Conservation (phyloP, 2,797 vertebrate genomes). For the Nannoperca australis region DNA sequence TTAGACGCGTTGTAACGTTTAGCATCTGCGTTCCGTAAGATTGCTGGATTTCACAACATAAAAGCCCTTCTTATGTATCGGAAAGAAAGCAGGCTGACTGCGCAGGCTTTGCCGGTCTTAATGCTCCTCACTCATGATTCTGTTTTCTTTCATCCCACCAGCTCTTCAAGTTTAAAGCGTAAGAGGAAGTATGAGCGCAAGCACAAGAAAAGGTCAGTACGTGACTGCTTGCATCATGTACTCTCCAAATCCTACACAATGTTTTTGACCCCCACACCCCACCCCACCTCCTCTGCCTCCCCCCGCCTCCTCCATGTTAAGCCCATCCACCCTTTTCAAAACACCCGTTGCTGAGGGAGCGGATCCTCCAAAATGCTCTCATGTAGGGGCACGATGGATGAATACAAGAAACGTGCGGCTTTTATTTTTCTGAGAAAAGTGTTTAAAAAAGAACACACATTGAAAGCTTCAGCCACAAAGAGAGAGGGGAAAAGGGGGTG, state of each 20-base stretch:
- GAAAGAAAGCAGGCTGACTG: constrained; percentile 12
- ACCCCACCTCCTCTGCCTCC: neutral
- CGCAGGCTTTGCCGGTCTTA: constrained; percentile 32
- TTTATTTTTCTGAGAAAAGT: constrained; percentile 40
- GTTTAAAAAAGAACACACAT: constrained; percentile 48
- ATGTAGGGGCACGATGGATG: constrained; percentile 19
- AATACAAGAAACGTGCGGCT: constrained; percentile 38
- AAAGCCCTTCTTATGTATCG: constrained; percentile 18
- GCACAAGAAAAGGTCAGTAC: constrained; percentile 97
- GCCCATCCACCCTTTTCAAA: constrained; percentile 30
- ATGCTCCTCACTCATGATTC: constrained; percentile 52
- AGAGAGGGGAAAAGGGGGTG: constrained; percentile 28
- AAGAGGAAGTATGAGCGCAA: constrained; percentile 94
- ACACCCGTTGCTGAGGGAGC: neutral
- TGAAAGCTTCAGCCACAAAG: constrained; percentile 53
- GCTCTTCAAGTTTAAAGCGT: constrained; percentile 92
- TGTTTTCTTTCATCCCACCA: constrained; percentile 83
- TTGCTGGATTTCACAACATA: constrained; percentile 37
- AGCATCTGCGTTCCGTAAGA: constrained; percentile 16
- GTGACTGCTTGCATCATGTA: constrained; percentile 41
- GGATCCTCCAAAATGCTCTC: constrained; percentile 23
- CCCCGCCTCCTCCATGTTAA: constrained; percentile 13
- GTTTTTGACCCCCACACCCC: neutral
- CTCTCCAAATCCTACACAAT: constrained; percentile 28
- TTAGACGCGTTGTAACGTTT: constrained; percentile 4